A percentile compares a stretch with the other conserved stretches of the same genome.
These are phyloP conservation scores for Sesamia nonagrioides DNA, from an alignment of 1,140 invertebrate genomes.

Conservation along the genomic window DNA sequence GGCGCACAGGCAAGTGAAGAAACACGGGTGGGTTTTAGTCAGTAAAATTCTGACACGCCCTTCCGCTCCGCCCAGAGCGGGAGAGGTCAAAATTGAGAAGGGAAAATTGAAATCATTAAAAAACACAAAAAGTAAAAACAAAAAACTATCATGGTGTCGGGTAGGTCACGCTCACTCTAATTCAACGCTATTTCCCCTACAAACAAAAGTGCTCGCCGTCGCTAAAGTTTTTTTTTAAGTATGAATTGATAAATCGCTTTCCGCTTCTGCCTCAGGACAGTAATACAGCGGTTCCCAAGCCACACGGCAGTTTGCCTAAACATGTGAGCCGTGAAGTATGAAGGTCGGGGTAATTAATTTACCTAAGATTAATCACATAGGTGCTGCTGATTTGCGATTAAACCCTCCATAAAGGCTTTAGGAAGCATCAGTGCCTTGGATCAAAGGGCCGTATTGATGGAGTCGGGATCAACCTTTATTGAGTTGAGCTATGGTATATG, in stretches of 20 bases:
- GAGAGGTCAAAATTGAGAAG: too few relatives aligned
- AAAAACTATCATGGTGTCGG: too few relatives aligned
- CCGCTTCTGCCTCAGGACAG: constrained; percentile 49
- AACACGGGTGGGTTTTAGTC: too few relatives aligned
- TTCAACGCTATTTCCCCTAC: too few relatives aligned
- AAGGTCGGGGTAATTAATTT: constrained; percentile 72
- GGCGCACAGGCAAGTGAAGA: too few relatives aligned
- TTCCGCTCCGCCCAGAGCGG: too few relatives aligned
- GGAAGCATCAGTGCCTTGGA: constrained; percentile 29
- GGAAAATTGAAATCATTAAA: too few relatives aligned
- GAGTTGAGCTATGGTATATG: constrained; percentile 1
- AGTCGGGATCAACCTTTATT: constrained; percentile 21
- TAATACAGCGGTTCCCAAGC: constrained; percentile 52
- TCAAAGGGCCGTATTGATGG: constrained; percentile 41
- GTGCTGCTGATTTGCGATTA: constrained; percentile 50
- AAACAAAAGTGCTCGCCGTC: too few relatives aligned
- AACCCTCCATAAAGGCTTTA: constrained; percentile 29
- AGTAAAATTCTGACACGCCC: too few relatives aligned
- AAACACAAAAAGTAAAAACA: too few relatives aligned
- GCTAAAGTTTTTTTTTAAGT: too few relatives aligned
- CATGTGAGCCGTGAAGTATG: constrained; percentile 69
- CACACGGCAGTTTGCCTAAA: constrained; percentile 61
- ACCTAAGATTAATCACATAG: constrained; percentile 66
- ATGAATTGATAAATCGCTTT: background rate
- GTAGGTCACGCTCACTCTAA: too few relatives aligned